phyloP scores from a whole-genome alignment of 2,797 vertebrate species.

The Xiphophorus birchmanni region DNA sequence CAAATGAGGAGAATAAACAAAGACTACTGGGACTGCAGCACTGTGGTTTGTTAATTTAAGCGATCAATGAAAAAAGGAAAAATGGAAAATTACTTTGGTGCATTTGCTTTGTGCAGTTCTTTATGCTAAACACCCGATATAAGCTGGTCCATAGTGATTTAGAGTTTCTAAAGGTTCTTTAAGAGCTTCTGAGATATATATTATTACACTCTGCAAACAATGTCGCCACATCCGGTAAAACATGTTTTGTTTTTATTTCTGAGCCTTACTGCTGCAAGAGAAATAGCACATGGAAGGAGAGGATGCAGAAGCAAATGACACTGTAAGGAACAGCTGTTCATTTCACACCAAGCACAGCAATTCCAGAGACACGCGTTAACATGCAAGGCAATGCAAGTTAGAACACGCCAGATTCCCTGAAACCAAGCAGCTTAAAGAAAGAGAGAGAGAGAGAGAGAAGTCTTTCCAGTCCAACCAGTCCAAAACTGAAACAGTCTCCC shows the following conservation, averaged over 20 bases:
- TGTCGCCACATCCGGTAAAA: conserved; percentile 41
- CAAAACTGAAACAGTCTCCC: conserved; percentile 69
- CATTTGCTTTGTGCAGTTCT: conserved; percentile 55
- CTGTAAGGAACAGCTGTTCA: conserved; percentile 61
- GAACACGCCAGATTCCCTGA: conserved; percentile 66
- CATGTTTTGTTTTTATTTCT: background rate
- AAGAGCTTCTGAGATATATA: conserved; percentile 36
- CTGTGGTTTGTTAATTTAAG: conserved; percentile 61
- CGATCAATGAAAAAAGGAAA: conserved; percentile 61
- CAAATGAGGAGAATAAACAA: conserved; percentile 60
- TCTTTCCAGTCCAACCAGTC: conserved; percentile 56
- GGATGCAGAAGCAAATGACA: conserved; percentile 51
- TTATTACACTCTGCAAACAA: conserved; percentile 43
- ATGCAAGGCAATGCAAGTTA: conserved; percentile 76
- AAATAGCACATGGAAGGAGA: conserved; percentile 27
- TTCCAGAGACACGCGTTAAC: conserved; percentile 69
- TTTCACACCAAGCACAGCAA: conserved; percentile 54
- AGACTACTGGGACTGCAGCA: conserved; percentile 46
- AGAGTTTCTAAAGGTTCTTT: conserved; percentile 41
- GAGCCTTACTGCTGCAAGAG: conserved; percentile 1
- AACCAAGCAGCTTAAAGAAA: conserved; percentile 44
- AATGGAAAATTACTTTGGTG: conserved; percentile 64
- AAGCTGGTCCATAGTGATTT: conserved; percentile 33
- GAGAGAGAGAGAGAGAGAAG: conserved; percentile 9
- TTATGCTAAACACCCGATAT: conserved; percentile 36